Evolutionary conservation across 2,797 vertebrate genomes (phyloP).

Genomic region (Coilia nasus): DNA sequence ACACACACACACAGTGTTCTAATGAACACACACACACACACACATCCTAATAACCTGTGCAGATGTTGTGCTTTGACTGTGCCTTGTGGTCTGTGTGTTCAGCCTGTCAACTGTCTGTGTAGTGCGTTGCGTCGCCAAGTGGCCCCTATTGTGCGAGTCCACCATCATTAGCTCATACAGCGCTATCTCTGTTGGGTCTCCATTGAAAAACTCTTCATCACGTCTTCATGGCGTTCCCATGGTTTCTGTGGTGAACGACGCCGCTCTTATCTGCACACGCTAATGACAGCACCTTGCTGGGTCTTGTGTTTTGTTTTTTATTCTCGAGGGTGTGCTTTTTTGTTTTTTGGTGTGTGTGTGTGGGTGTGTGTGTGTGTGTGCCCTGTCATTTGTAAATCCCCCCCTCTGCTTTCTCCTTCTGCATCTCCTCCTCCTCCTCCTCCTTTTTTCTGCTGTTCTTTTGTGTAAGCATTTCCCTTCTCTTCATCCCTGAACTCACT

Average conservation of each 20-base stretch:
- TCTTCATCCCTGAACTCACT: neutral
- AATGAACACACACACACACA: conserved; percentile 9
- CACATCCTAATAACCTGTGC: conserved; percentile 27
- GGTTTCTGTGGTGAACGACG: conserved; percentile 64
- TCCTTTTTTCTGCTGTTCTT: conserved; percentile 4
- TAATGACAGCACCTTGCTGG: conserved; percentile 59
- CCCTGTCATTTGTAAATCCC: too few relatives aligned
- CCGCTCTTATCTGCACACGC: conserved; percentile 62
- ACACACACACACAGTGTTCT: neutral
- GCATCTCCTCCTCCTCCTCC: conserved; percentile 37
- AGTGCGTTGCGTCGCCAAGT: conserved; percentile 30
- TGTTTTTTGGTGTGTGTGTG: neutral
- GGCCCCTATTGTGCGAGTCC: conserved; percentile 32
- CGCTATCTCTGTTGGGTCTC: conserved; percentile 50
- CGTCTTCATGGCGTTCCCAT: conserved; percentile 42
- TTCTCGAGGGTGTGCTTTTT: neutral
- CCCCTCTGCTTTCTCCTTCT: neutral
- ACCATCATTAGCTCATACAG: conserved; percentile 32
- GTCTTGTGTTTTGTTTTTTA: conserved; percentile 41
- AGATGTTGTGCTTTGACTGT: neutral
- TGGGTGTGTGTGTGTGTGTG: neutral
- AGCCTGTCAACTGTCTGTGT: conserved; percentile 36
- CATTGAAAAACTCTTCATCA: conserved; percentile 62
- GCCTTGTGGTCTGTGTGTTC: conserved; percentile 37
- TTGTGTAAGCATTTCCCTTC: neutral